A percentile compares a stretch with the other conserved stretches of the same genome.
phyloP scores from a whole-genome alignment of 2,888 invertebrate genomes.

The Watsonalla cultraria region DNA sequence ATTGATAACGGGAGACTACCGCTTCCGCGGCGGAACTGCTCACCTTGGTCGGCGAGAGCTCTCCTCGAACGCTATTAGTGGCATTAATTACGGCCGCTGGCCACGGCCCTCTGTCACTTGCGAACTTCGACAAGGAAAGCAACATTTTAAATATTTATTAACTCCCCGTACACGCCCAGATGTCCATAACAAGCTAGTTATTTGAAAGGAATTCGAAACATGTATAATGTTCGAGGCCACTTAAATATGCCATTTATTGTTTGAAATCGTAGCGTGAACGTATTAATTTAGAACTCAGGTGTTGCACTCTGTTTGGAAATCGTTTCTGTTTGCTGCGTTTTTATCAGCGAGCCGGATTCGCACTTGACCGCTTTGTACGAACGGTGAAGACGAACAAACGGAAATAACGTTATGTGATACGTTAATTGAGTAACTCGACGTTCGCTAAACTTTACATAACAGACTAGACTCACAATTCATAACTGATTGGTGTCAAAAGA shows the following conservation, averaged over 20 bases:
- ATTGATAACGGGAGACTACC: conserved; percentile 47
- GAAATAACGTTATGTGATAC: conserved; percentile 23
- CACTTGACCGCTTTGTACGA: conserved; percentile 6
- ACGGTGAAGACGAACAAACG: conserved; percentile 17
- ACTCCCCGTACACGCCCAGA: neutral
- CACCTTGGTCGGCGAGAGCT: conserved; percentile 25
- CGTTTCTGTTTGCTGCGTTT: neutral
- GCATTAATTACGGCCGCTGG: neutral
- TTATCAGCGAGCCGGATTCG: conserved; percentile 3
- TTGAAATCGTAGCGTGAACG: neutral
- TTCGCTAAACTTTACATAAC: conserved; percentile 28
- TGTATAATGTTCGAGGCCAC: neutral
- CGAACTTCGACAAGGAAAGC: conserved; percentile 1
- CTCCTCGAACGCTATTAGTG: conserved; percentile 7
- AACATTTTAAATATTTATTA: conserved; percentile 1
- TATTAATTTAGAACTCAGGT: neutral
- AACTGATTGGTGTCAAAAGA: conserved; percentile 7
- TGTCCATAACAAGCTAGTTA: neutral
- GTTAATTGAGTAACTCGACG: conserved; percentile 25
- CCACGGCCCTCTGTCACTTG: neutral
- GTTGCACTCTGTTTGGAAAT: neutral
- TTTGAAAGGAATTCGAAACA: neutral
- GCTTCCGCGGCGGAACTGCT: conserved; percentile 37
- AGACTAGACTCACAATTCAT: conserved; percentile 1
- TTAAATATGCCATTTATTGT: neutral